Base-by-base conservation (phyloP, 2,888 invertebrate genomes). In the Spicauda simplicius region DNA sequence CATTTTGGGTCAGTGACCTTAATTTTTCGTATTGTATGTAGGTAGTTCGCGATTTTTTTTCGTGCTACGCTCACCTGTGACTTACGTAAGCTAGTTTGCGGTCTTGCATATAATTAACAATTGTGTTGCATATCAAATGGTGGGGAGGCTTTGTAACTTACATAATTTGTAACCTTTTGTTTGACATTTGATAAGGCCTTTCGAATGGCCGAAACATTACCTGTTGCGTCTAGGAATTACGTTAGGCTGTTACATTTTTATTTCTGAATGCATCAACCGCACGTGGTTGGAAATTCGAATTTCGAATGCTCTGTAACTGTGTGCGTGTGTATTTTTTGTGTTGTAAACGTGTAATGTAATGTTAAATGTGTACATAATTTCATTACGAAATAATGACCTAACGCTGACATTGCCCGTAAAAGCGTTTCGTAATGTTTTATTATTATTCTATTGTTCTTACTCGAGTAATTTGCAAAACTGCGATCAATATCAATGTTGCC, bases 1-100 rank as follows among this genome's bases (percentile, higher is more conserved):
- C 84, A 87, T 89, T 89, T 84, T 88, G 82, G 88, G 88, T 87
- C 88, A 86, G 82, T 83, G 89, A 89, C 90, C 91, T 82, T 85
- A 67, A 61, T 66, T 61, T 60, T 67, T 67, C 55, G 56, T 50
- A 55, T 61, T 45, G 54, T 60, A 60, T 69, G 84, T 85, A 82
- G 84, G 84, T 85, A 83, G 80, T 76, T 83, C 78, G 77, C 74
- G 75, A 82, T 81, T 85, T 85, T 87, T 87, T 87, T 87, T 83
- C 83, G 59, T 70, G 73, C 78, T 79, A 81, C 81, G 80, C 78
- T 82, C 81, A 82, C 78, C 80, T 80, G 73, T 77, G 77, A 70
- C 77, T 88, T 88, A 85, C 82, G 83, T 86, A 89, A 88, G 81
- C 80, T 77, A 80, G 79, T 76, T 79, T 73, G 78, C 78, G 79